Base-by-base conservation (phyloP, 2,888 invertebrate genomes). In the Rutpela maculata region DNA sequence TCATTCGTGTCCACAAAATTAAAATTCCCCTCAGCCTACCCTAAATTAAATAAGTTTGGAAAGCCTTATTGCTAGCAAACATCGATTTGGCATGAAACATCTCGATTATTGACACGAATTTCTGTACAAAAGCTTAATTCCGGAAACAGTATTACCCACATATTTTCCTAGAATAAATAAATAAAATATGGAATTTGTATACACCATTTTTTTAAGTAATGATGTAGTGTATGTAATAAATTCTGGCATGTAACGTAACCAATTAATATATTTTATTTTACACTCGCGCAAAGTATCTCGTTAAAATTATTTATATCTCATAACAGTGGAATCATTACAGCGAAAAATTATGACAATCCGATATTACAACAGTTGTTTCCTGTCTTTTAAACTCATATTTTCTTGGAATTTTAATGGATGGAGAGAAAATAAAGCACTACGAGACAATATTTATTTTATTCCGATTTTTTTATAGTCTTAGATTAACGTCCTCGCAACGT, bases 291-390 rank as follows among this genome's bases (percentile, higher is more conserved):
- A 70, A 60, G 38, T 65, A 70, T 12, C 70, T 60, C 59, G 70
- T 70, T 70, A 70, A 70, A 68, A 70, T 70, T 56, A 26, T 68
- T 68, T 68, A 70, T 70, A 31, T 59, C 59, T 26, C n/a, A 56
- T 68, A 68, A 57, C 31, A 68, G 68, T 68, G 26, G 55, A 70
- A 22, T 22, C 68, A 70, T 70, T 35, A 35, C 9, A 22, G 19
- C 59, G 60, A 38, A 70, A 59, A 70, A 70, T 70, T 70, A 38
- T 70, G 43, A 65, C 63, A 65, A 65, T 35, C 38, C 35, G 18
- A 35, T 65, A 35, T 35, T 35, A 35, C 7, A 35, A 7, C 31
- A 9, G 31, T 7, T 35, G 9, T 9, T 35, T 35, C 31, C 31
- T 35, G 31, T 35, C 31, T 35, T 35, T 5, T 3, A 35, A 35